phyloP scores from a whole-genome alignment of 2,113 vertebrate species.

The Seriola dumerili region DNA sequence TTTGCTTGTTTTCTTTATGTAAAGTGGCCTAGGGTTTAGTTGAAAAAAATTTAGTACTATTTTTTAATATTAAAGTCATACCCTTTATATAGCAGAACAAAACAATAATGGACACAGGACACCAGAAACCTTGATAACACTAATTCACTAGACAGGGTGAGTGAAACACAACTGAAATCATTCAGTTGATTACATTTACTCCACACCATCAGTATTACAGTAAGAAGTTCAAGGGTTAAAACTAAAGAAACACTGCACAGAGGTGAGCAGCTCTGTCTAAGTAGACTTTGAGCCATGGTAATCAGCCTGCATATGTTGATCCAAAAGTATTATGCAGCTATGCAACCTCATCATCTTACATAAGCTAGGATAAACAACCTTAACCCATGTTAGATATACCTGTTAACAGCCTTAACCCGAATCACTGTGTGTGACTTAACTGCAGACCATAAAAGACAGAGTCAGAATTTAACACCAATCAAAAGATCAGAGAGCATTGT shows the following conservation, averaged over 20 bases:
- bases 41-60: neutral
- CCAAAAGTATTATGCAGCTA: neutral
- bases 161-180: neutral
- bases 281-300: constrained; percentile 51
- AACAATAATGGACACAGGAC: too few relatives aligned
- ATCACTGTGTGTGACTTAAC: neutral
- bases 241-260: constrained; percentile 41
- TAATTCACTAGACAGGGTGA: neutral
- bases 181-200: neutral
- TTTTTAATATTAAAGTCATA: neutral
- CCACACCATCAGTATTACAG: too few relatives aligned
- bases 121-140: too few relatives aligned
- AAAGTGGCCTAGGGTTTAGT: too few relatives aligned
- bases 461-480: neutral
- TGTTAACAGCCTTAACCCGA: neutral
- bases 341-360: constrained; percentile 46
- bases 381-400: constrained; percentile 6
- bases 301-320: constrained; percentile 35
- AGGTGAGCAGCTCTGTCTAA: constrained; percentile 46
- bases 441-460: neutral
- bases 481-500: neutral
- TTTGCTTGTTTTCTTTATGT: neutral
- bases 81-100: too few relatives aligned
- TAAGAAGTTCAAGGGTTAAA: constrained; percentile 24
- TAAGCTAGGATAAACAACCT: constrained; percentile 37